These are phyloP conservation scores for Unio pictorum DNA, from an alignment of 2,888 invertebrate genomes.

Conservation along the genomic window DNA sequence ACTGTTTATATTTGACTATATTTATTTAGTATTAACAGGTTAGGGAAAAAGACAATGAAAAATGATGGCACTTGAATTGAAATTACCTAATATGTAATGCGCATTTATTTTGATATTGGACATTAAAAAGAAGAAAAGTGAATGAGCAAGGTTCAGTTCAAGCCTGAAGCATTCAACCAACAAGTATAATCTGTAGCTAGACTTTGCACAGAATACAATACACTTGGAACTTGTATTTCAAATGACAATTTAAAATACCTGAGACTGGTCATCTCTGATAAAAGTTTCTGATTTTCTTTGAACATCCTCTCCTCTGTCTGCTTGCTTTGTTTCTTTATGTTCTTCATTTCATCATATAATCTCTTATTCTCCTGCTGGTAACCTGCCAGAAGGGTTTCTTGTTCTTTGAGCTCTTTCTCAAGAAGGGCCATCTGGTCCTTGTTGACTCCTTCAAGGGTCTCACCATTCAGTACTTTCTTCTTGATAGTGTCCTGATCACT, in stretches of 20 bases:
- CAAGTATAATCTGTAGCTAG: background rate
- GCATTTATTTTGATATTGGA: too few species aligned
- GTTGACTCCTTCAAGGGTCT: slow-evolving; percentile 34
- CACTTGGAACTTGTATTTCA: background rate
- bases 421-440: slow-evolving; percentile 55
- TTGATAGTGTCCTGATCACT: slow-evolving; percentile 29
- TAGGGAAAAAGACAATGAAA: too few species aligned
- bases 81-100: too few species aligned
- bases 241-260: slow-evolving; percentile 41
- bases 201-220: background rate
- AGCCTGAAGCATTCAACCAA: too few species aligned
- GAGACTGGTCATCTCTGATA: slow-evolving; percentile 56
- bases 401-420: slow-evolving; percentile 65
- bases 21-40: too few species aligned
- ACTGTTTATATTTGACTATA: too few species aligned
- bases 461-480: slow-evolving; percentile 35
- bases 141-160: too few species aligned
- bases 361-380: slow-evolving; percentile 69
- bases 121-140: too few species aligned
- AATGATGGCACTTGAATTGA: too few species aligned
- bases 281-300: slow-evolving; percentile 66
- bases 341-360: slow-evolving; percentile 66
- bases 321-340: slow-evolving; percentile 56
- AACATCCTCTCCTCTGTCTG: slow-evolving; percentile 67
- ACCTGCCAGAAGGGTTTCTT: slow-evolving; percentile 66